Conservation (phyloP, 2,113 vertebrate genomes). For the Aldabrachelys gigantea region DNA sequence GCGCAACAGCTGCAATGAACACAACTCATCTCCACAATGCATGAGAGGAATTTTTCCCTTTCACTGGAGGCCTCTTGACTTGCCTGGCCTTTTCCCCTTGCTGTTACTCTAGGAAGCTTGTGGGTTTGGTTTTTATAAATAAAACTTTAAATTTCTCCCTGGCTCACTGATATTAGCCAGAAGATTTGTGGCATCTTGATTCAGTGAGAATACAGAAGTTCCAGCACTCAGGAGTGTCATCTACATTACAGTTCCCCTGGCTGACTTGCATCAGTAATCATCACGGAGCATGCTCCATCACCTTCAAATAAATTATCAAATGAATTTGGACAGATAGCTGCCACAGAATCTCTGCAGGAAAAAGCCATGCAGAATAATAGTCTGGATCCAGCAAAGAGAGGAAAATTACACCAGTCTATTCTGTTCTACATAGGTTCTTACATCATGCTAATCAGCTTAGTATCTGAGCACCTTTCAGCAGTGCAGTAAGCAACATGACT, state of each 20-base stretch:
- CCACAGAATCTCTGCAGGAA: not conserved
- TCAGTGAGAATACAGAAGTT: not conserved
- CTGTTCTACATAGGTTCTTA: not conserved
- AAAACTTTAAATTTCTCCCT: not conserved
- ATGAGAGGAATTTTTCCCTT: not conserved
- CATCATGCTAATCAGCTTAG: rapidly evolving
- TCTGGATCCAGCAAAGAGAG: not conserved
- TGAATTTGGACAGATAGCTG: not conserved
- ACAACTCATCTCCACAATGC: not conserved
- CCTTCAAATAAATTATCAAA: not conserved
- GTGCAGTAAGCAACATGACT: not conserved
- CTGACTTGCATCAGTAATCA: not conserved
- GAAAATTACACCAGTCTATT: not conserved
- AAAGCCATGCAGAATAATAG: not conserved
- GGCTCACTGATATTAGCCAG: not conserved
- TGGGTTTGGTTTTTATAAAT: not conserved
- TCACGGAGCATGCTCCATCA: not conserved
- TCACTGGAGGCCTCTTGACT: not conserved
- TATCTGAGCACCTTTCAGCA: not conserved
- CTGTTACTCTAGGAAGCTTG: not conserved
- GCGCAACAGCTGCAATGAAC: not conserved
- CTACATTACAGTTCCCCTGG: not conserved
- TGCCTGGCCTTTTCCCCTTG: not conserved
- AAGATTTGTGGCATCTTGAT: not conserved
- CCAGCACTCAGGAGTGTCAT: not conserved